These are phyloP conservation scores for Thereva nobilitata DNA, from an alignment of 2,888 invertebrate species.

Conservation along the genomic window DNA sequence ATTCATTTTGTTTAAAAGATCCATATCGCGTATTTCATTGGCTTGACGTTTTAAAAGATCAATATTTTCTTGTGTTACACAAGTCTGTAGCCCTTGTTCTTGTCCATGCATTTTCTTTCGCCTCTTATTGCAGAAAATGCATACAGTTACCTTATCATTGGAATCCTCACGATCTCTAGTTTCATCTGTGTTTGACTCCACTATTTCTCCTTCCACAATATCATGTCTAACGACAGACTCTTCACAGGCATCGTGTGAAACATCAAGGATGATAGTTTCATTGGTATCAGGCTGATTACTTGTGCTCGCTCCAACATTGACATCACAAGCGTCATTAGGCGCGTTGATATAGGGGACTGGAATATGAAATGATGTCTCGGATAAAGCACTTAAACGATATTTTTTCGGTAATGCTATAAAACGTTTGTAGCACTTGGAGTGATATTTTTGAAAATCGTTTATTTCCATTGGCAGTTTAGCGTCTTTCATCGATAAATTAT, in stretches of 20 bases:
- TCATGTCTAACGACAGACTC: background rate
- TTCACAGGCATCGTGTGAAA: background rate
- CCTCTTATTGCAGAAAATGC: conserved; percentile 8
- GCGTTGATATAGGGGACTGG: too few relatives aligned
- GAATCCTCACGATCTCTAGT: background rate
- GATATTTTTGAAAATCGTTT: too few relatives aligned
- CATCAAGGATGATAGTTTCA: background rate
- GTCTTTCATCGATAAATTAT: too few relatives aligned
- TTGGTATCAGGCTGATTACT: background rate
- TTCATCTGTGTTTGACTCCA: conserved; percentile 11
- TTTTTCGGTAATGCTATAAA: too few relatives aligned
- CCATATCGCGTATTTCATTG: background rate
- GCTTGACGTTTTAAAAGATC: background rate
- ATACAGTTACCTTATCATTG: too few relatives aligned
- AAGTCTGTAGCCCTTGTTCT: background rate
- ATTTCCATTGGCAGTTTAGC: too few relatives aligned
- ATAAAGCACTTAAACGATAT: too few relatives aligned
- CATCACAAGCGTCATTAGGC: too few relatives aligned
- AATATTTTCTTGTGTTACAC: background rate
- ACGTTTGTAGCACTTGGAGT: too few relatives aligned
- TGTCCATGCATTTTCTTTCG: background rate
- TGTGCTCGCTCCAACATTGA: background rate
- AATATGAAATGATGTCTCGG: too few relatives aligned
- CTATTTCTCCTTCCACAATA: background rate
- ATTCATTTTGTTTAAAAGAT: background rate